Conservation (phyloP, 2,797 vertebrate species). For the Rhinophrynus dorsalis region DNA sequence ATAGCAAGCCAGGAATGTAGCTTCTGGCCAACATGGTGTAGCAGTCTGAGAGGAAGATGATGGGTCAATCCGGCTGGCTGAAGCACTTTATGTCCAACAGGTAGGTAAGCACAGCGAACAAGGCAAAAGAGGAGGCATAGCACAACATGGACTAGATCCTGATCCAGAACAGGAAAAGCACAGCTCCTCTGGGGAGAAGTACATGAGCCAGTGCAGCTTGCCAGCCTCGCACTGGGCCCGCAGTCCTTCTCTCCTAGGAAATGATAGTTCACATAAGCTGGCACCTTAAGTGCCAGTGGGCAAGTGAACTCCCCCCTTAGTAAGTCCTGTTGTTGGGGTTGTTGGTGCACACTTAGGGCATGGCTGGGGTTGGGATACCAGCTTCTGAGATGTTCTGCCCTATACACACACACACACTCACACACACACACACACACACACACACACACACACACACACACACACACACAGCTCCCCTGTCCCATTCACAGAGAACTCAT, state of each 20-base stretch:
- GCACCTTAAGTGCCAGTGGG: constrained; percentile 82
- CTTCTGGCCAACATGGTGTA: constrained; percentile 92
- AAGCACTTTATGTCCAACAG: constrained; percentile 96
- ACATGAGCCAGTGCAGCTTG: constrained; percentile 86
- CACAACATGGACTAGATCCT: constrained; percentile 93
- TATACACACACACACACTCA: too few relatives aligned
- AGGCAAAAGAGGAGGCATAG: constrained; percentile 88
- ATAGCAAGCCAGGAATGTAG: constrained; percentile 88
- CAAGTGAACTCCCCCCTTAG: constrained; percentile 76
- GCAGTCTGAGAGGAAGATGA: constrained; percentile 93
- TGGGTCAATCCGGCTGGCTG: constrained; percentile 93
- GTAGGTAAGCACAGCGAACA: constrained; percentile 93
- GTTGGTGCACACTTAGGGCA: constrained; percentile 72
- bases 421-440: too few relatives aligned
- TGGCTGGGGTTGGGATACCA: constrained; percentile 69
- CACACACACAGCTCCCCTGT: constrained; percentile 89
- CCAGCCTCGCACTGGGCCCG: constrained; percentile 88
- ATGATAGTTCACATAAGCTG: constrained; percentile 89
- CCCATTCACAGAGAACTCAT: constrained; percentile 90
- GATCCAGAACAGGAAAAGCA: constrained; percentile 92
- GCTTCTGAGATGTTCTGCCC: constrained; percentile 89
- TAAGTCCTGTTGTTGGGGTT: constrained; percentile 40
- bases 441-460: too few relatives aligned
- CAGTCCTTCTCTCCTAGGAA: constrained; percentile 93
- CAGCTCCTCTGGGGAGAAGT: constrained; percentile 88